These are phyloP conservation scores for Xenotilapia longispinis DNA, from an alignment of 2,113 vertebrate species.

Conservation along the genomic window DNA sequence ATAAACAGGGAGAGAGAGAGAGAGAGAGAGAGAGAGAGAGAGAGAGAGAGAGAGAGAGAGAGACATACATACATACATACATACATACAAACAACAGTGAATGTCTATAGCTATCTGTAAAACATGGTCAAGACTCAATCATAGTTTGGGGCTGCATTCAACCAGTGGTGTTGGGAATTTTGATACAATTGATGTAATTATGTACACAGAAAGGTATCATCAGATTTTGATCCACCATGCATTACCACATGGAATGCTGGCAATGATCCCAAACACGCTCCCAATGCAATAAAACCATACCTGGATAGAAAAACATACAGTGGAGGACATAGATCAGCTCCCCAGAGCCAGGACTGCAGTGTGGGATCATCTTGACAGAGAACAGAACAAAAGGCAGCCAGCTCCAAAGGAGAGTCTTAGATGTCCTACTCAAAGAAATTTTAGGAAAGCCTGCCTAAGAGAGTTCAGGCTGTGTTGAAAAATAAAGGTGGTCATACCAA, in stretches of 20 bases:
- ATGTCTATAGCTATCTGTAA: neutral
- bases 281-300: neutral
- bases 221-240: neutral
- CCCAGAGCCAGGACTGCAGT: neutral
- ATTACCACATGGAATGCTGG: neutral
- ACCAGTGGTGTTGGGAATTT: neutral
- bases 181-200: neutral
- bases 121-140: neutral
- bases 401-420: neutral
- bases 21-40: too few species aligned
- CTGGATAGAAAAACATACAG: neutral
- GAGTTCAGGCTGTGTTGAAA: neutral
- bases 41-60: neutral
- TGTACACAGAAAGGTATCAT: neutral
- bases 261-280: neutral
- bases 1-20: too few species aligned
- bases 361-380: neutral
- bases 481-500: neutral
- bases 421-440: neutral
- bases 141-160: neutral
- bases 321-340: neutral
- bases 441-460: neutral
- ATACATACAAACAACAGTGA: too few species aligned
- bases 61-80: too few species aligned
- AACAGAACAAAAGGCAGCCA: neutral